A percentile compares a stretch with the other conserved stretches of the same genome.
These are phyloP conservation scores for Etheostoma nigrum DNA, from an alignment of 2,797 vertebrate genomes.

Conservation along the genomic window DNA sequence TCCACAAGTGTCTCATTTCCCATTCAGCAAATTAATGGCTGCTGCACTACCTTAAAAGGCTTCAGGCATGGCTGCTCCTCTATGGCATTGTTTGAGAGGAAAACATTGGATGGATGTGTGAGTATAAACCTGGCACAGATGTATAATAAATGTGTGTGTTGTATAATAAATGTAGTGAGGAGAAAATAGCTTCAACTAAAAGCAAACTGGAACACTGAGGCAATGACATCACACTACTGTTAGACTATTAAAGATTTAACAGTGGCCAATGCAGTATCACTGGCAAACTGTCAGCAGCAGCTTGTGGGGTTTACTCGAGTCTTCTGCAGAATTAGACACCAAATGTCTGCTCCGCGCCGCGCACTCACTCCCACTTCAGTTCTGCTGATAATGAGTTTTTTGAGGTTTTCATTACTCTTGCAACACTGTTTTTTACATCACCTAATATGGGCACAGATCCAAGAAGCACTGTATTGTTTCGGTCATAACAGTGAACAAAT, in stretches of 20 bases:
- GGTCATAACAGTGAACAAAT: too few species aligned
- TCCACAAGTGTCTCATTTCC: slow-evolving; percentile 59
- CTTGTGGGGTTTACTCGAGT: slow-evolving; percentile 66
- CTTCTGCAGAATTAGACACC: slow-evolving; percentile 58
- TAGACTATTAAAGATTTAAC: slow-evolving; percentile 66
- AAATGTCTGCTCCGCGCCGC: slow-evolving; percentile 54
- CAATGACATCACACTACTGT: slow-evolving; percentile 53
- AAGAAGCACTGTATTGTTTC: not conserved
- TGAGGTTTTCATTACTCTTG: not conserved
- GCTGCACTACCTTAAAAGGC: slow-evolving; percentile 48
- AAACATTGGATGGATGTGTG: slow-evolving; percentile 31
- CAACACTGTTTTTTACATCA: slow-evolving; percentile 15
- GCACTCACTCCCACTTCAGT: slow-evolving; percentile 36
- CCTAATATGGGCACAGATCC: slow-evolving; percentile 2
- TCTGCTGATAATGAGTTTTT: slow-evolving; percentile 11
- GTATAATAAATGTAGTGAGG: slow-evolving; percentile 15
- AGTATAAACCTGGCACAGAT: slow-evolving; percentile 46
- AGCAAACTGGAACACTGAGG: slow-evolving; percentile 43
- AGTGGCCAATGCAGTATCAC: slow-evolving; percentile 50
- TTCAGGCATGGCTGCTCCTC: slow-evolving; percentile 61
- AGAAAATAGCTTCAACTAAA: slow-evolving; percentile 10
- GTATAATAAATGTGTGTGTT: slow-evolving; percentile 6
- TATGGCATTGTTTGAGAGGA: slow-evolving; percentile 35
- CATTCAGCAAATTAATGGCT: slow-evolving; percentile 53
- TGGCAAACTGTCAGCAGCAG: slow-evolving; percentile 68